These are phyloP conservation scores for Hepsetus odoe DNA, from an alignment of 2,113 vertebrate genomes.

Conservation along the genomic window DNA sequence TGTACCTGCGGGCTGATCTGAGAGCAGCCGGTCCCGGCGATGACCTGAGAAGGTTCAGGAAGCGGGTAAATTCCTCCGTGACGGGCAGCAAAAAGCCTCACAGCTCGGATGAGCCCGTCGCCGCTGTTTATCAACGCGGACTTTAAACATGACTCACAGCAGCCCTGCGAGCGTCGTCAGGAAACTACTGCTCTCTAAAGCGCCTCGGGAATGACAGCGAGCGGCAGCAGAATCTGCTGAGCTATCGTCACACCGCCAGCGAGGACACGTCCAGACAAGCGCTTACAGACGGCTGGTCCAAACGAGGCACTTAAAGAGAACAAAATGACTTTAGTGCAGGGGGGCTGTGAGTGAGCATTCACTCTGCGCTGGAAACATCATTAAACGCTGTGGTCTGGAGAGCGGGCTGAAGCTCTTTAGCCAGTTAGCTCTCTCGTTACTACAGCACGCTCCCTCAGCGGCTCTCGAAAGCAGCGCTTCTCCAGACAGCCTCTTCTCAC, in stretches of 20 bases:
- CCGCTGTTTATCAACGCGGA: not conserved
- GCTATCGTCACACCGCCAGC: not conserved
- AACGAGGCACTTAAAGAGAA: not conserved
- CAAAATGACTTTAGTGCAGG: not conserved
- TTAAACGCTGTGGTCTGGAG: not conserved
- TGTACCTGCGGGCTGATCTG: not conserved
- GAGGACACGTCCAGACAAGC: not conserved
- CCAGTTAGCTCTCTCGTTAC: conserved; percentile 1
- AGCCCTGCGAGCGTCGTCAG: not conserved
- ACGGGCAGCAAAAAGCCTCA: conserved; percentile 7
- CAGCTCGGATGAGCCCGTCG: not conserved
- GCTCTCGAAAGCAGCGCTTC: too few species aligned
- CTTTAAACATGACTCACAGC: not conserved
- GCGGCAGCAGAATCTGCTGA: too few species aligned
- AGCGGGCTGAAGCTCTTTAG: not conserved
- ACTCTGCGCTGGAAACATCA: not conserved
- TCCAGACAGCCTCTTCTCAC: too few species aligned
- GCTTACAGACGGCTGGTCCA: not conserved
- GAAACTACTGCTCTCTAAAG: not conserved
- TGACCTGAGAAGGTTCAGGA: conserved; percentile 38
- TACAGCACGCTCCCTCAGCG: not conserved
- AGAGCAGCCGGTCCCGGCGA: conserved; percentile 23
- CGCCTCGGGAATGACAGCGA: not conserved
- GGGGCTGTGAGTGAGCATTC: not conserved
- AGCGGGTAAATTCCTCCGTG: conserved; percentile 37